These are phyloP conservation scores for Spilarctia lutea DNA, from an alignment of 2,888 invertebrate species.

Conservation along the genomic window DNA sequence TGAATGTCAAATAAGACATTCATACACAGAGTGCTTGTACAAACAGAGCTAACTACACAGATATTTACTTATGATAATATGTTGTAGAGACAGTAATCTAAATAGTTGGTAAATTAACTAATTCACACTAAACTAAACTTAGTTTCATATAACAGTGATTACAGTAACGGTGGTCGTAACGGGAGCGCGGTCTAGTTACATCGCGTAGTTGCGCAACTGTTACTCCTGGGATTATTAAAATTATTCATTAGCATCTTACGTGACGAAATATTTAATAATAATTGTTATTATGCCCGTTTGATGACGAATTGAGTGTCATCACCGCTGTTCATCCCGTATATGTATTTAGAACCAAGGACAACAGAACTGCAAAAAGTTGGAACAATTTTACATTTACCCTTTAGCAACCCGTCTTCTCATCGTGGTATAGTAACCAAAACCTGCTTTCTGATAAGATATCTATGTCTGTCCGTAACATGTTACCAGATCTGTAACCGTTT, in stretches of 20 bases:
- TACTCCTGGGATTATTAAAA: conserved; percentile 43
- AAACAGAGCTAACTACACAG: neutral
- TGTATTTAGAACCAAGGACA: no score
- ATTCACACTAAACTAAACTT: conserved; percentile 48
- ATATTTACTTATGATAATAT: conserved; percentile 1
- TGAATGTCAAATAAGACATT: no score
- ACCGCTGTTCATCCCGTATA: no score
- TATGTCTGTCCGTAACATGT: neutral
- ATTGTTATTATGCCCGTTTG: neutral
- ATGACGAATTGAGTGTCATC: no score
- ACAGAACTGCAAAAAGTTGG: no score
- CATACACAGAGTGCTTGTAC: neutral
- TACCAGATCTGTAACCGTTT: no score
- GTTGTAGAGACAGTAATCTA: neutral
- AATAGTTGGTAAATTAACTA: conserved; percentile 17
- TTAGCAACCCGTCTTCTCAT: no score
- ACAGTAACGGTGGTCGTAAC: conserved; percentile 72
- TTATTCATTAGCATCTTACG: conserved; percentile 14
- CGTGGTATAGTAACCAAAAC: no score
- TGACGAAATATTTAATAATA: neutral
- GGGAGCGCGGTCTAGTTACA: conserved; percentile 66
- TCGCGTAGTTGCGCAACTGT: conserved; percentile 46
- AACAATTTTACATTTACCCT: no score
- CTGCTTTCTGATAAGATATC: no score
- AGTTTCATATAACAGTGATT: conserved; percentile 61